These are phyloP conservation scores for Dolichopus griseipennis DNA, from an alignment of 2,888 invertebrate species.

Conservation along the genomic window DNA sequence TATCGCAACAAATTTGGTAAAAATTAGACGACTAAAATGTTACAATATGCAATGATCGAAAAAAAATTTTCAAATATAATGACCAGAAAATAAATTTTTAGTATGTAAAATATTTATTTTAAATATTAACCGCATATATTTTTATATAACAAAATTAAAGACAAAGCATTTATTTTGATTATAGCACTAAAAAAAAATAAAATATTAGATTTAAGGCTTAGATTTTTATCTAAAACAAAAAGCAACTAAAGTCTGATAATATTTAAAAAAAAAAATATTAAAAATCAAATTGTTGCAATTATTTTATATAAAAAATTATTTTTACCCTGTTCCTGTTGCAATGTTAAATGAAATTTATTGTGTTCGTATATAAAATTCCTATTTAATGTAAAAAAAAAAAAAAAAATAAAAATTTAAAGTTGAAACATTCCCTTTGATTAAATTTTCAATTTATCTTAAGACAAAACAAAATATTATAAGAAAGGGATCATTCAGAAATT, in stretches of 20 bases:
- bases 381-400: not conserved
- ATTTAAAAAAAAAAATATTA: not conserved
- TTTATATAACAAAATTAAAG: no score
- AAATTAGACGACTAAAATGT: no score
- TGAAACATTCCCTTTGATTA: not conserved
- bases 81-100: no score
- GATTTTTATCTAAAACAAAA: not conserved
- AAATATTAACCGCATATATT: no score
- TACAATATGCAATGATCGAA: no score
- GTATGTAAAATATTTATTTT: no score
- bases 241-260: not conserved
- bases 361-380: not conserved
- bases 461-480: not conserved
- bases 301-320: not conserved
- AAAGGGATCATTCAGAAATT: no score
- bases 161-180: no score
- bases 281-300: not conserved
- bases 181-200: no score
- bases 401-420: not conserved
- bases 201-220: not conserved
- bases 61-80: no score
- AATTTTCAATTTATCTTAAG: not conserved
- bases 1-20: constrained; percentile 56
- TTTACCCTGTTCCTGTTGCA: not conserved
- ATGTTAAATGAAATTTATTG: not conserved